A percentile compares a stretch with the other conserved stretches of the same genome.
Conservation (phyloP, 2,113 vertebrate species). For the Lepisosteus oculatus region DNA sequence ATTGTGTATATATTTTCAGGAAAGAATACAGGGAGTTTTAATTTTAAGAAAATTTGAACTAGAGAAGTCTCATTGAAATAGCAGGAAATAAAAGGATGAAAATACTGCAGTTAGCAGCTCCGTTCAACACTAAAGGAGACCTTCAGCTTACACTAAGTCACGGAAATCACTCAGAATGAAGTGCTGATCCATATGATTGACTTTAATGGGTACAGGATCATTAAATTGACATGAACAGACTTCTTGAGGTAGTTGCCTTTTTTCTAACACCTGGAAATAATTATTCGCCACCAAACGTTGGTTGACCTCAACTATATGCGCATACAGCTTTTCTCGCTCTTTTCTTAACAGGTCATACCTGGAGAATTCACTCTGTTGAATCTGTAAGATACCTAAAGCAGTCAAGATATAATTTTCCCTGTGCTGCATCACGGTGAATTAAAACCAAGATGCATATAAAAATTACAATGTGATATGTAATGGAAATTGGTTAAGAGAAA, state of each 20-base stretch:
- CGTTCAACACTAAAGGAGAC: background rate
- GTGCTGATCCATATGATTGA: background rate
- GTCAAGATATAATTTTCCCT: no score
- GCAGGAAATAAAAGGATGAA: background rate
- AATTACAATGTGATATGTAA: constrained; percentile 41
- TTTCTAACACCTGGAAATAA: no score
- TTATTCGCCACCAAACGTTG: no score
- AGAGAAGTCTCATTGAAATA: background rate
- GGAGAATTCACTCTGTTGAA: background rate
- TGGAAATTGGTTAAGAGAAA: constrained; percentile 45
- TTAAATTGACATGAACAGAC: background rate
- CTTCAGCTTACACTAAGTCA: background rate
- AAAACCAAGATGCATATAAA: constrained; percentile 1
- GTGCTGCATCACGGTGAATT: background rate
- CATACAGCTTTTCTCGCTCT: background rate
- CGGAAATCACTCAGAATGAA: background rate
- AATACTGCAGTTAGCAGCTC: background rate
- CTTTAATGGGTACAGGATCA: background rate
- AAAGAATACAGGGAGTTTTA: no score
- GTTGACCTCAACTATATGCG: no score
- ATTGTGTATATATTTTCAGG: no score
- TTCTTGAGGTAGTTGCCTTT: background rate
- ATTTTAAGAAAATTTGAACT: no score
- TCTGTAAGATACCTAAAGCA: no score
- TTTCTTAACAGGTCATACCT: background rate